Conservation (phyloP, 2,888 invertebrate species). For the Ornithoptera priamus region DNA sequence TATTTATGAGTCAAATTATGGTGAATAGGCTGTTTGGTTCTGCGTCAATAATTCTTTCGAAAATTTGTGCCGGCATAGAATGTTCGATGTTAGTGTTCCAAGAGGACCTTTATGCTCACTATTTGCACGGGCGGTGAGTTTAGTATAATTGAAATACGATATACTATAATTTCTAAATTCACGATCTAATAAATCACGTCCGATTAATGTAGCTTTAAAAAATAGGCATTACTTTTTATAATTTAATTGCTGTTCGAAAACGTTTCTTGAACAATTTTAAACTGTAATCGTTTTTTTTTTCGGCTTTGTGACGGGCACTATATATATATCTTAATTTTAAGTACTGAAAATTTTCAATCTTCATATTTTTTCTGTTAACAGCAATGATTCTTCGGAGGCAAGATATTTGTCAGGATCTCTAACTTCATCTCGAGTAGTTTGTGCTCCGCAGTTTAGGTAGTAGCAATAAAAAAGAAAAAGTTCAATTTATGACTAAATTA, state of each 20-base stretch:
- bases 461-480: background rate
- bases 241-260: too few species aligned
- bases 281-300: too few species aligned
- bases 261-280: too few species aligned
- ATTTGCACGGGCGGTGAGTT: conserved; percentile 66
- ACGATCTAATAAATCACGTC: too few species aligned
- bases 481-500: background rate
- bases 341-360: background rate
- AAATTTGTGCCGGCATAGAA: conserved; percentile 54
- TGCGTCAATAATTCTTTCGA: conserved; percentile 42
- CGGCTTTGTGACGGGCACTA: too few species aligned
- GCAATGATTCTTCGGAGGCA: conserved; percentile 55
- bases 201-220: too few species aligned
- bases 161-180: too few species aligned
- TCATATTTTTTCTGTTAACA: conserved; percentile 32
- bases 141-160: too few species aligned
- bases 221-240: too few species aligned
- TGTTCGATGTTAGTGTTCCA: conserved; percentile 65
- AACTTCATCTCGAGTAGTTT: conserved; percentile 59
- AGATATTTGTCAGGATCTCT: conserved; percentile 56
- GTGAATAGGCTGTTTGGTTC: conserved; percentile 42
- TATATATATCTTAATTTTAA: too few species aligned
- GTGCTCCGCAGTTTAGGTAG: conserved; percentile 65
- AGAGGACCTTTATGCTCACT: conserved; percentile 68
- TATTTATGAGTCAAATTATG: conserved; percentile 44